Evolutionary conservation across 37 sponge, comb jelly and placozoan genomes (phyloP).

Genomic region (Aplysina aerophoba): DNA sequence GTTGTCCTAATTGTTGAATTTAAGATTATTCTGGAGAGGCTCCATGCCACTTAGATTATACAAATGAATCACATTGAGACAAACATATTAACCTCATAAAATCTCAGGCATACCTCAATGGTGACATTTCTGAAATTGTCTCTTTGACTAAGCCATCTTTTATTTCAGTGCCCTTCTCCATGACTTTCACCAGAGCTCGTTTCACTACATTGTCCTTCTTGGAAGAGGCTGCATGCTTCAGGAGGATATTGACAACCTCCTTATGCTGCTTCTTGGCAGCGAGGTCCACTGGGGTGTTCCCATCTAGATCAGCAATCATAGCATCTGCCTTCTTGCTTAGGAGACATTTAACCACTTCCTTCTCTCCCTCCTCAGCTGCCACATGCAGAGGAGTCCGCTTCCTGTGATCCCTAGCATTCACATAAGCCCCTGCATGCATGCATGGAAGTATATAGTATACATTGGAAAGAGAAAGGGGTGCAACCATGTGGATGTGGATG

Average conservation of each 20-base stretch:
- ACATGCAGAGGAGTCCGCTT: conserved; percentile 31
- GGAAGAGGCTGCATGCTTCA: background rate
- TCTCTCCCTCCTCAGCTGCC: conserved; percentile 31
- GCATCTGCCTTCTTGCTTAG: conserved; percentile 6
- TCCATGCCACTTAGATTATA: too few relatives aligned
- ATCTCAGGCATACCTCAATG: conserved; percentile 1
- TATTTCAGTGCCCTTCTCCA: background rate
- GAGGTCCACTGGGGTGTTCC: conserved; percentile 21
- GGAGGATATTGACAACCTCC: background rate
- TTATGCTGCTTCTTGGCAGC: conserved; percentile 20
- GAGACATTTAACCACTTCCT: background rate
- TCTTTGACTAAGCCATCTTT: background rate
- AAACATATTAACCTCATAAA: too few relatives aligned
- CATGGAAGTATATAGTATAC: too few relatives aligned
- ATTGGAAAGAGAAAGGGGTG: too few relatives aligned
- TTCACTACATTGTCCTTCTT: background rate
- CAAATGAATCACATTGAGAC: too few relatives aligned
- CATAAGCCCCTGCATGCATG: background rate
- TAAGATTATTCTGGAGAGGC: too few relatives aligned
- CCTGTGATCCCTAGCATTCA: conserved; percentile 12
- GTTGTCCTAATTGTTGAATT: too few relatives aligned
- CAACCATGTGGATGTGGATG: too few relatives aligned
- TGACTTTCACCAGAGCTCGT: background rate
- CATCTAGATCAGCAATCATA: background rate
- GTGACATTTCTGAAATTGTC: conserved; percentile 6